Evolutionary conservation across 2,797 vertebrate genomes (phyloP), one percentile per base, ranked within the genome.

Genomic region (Enteromius fasciolatus): DNA sequence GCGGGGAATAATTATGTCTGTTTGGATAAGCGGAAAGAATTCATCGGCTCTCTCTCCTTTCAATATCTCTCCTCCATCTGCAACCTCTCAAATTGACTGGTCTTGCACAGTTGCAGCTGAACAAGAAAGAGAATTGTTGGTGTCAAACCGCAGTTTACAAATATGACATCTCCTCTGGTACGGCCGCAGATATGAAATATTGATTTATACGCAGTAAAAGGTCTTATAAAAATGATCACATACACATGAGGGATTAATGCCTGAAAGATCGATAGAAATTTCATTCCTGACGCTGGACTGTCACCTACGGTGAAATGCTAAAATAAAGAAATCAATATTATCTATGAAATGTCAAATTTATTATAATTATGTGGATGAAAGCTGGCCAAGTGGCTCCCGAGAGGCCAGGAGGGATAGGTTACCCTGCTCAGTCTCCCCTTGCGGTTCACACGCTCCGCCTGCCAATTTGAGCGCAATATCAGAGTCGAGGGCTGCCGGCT

Each of bases 301-400:
- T 99, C 98, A 99, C 98, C 98, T 99, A 98, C 98, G 98, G 98
- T 99, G 98, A 99, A 99, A 99, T 99, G 98, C 98, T 99, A 99
- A 99, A 99, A 99, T 99, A 99, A 97, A 99, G 98, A 99, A 99
- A 99, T 99, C 98, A 99, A 99, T 99, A 99, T 98, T 99, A 99
- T 99, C 98, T 99, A 99, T 99, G 98, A 99, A 99, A 99, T 99
- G 98, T 99, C 98, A 99, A 99, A 99, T 99, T 99, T 99, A 99
- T 99, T 99, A 99, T 99, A 99, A 99, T 99, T 99, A 99, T 99
- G 97, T 99, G 98, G 97, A 99, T 98, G 98, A 99, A 98, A 99
- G 98, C 98, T 96, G 96, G 97, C 97, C 98, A 98, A 99, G 97
- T 98, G 97, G 96, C 96, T 99, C 98, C 98, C 98, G 95, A 92